Evolutionary conservation across 2,888 invertebrate species (phyloP), one percentile per base, ranked within the genome.

Genomic region (Eubasilissa splendida): DNA sequence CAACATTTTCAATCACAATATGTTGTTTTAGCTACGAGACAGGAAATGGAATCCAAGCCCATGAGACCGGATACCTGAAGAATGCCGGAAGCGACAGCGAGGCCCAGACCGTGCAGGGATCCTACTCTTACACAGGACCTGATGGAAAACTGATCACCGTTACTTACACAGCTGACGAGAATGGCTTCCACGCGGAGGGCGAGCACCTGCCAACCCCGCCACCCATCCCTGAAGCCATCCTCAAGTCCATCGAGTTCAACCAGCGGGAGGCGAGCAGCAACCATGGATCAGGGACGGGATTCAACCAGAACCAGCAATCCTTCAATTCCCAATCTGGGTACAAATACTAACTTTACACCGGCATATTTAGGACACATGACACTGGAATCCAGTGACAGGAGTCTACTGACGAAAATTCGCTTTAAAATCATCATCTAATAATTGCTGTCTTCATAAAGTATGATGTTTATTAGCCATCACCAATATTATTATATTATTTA

Each of bases 21-120:
- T 22, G 22, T 42, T 77, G 0, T 31, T 89, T 88, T 80, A 89
- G 91, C 31, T 94, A 91, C 86, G 93, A 93, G 85, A 93, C 93
- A 82, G 93, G 92, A 84, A 93, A 93, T 86, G 93, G 93, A 76
- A 94, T 93, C 84, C 90, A 89, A 84, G 92, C 90, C 0, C 90
- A 92, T 85, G 91, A 91, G 85, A 58, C 73, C 4, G 80, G 80
- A 14, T 80, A 54, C 70, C 54, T 80, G 70, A 80, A 80, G 54
- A 42, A 42, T 2, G 42, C 42, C 4, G 42, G 42, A 42, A 42
- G 42, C 42, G 42, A 42, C 42, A 70, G 68, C 33, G 85, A 86
- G 52, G 85, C 86, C 76, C 84, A 86, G 65, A 90, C 90, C 0
- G 80, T 80, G 22, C 89, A 91, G 76, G 93, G 93, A 0, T 89